These are phyloP conservation scores for Enteromius trimaculatus DNA, from an alignment of 2,797 vertebrate species.

Conservation along the genomic window DNA sequence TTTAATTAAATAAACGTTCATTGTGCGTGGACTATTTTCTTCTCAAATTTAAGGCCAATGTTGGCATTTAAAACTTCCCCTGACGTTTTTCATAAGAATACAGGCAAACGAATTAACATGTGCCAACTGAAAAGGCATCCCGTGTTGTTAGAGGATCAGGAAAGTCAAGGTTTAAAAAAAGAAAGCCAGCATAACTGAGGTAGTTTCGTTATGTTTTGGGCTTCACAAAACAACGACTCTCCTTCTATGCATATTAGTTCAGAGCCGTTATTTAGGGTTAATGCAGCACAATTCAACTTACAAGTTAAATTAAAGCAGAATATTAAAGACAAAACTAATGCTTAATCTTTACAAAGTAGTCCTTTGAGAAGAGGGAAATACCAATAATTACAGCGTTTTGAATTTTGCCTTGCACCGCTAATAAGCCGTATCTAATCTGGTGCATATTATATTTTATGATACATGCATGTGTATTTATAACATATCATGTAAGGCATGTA, in stretches of 20 bases:
- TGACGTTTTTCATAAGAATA: neutral
- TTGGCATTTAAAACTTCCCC: neutral
- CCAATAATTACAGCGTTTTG: neutral
- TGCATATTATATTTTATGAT: conserved; percentile 10
- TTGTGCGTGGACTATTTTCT: neutral
- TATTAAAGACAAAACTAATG: neutral
- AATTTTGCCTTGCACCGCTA: neutral
- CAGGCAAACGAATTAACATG: neutral
- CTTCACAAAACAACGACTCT: neutral
- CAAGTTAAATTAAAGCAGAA: neutral
- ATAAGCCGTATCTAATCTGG: conserved; percentile 12
- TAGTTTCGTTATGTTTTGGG: neutral
- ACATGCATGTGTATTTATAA: conserved; percentile 20
- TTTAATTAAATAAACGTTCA: neutral
- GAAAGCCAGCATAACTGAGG: neutral
- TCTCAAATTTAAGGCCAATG: neutral
- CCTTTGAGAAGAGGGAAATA: neutral
- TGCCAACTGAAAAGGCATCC: neutral
- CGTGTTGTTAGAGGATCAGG: neutral
- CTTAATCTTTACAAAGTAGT: conserved; percentile 15
- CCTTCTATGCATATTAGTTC: neutral
- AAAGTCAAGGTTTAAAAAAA: conserved; percentile 21
- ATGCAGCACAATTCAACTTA: neutral
- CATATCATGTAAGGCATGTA: neutral
- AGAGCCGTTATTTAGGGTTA: conserved; percentile 5